Evolutionary conservation across 2,113 vertebrate species (phyloP).

Genomic region (Kobus ellipsiprymnus): DNA sequence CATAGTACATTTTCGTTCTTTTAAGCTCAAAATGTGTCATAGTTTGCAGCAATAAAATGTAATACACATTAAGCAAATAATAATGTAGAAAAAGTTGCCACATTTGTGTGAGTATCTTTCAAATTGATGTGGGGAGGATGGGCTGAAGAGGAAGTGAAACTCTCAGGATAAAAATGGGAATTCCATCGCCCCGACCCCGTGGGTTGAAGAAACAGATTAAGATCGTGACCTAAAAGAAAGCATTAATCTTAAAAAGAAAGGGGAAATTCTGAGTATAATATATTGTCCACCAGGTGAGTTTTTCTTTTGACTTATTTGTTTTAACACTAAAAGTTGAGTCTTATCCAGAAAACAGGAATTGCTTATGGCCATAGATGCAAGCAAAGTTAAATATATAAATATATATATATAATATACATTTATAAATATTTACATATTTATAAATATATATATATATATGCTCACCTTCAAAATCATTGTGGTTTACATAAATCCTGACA

Average conservation of each 20-base stretch:
- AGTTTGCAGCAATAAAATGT: background rate
- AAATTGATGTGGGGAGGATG: background rate
- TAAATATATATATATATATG: background rate
- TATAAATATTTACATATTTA: too few species aligned
- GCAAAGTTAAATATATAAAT: accelerated
- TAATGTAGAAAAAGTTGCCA: background rate
- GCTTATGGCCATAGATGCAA: background rate
- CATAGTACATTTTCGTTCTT: background rate
- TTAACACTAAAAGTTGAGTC: background rate
- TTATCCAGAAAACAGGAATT: background rate
- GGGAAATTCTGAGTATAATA: background rate
- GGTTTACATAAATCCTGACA: background rate
- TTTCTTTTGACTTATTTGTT: background rate
- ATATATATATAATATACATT: background rate
- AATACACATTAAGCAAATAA: background rate
- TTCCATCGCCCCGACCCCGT: accelerated
- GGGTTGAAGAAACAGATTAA: background rate
- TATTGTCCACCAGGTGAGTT: background rate
- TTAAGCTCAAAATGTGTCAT: background rate
- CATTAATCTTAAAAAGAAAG: background rate
- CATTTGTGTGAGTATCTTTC: background rate
- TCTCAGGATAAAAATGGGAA: accelerated
- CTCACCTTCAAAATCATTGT: background rate
- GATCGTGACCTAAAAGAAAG: background rate
- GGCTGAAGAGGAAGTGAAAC: background rate